A percentile compares a stretch with the other conserved stretches of the same genome.
These are phyloP conservation scores for Sus scrofa DNA, from an alignment of 2,113 vertebrate species.

Conservation along the genomic window DNA sequence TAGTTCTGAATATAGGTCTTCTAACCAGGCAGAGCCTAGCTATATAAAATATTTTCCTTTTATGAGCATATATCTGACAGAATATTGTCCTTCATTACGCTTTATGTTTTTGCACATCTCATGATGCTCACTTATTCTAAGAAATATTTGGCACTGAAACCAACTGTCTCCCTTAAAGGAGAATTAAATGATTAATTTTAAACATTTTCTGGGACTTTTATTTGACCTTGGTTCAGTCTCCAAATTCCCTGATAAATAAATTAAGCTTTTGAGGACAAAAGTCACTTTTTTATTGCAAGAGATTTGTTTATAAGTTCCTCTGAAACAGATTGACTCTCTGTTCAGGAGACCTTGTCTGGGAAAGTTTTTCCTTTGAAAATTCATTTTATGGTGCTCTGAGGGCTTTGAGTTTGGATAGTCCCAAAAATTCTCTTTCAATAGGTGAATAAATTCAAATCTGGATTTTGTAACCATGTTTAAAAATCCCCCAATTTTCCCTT, in stretches of 20 bases:
- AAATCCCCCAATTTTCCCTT: background rate
- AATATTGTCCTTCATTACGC: background rate
- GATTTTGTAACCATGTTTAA: constrained; percentile 27
- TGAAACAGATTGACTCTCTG: background rate
- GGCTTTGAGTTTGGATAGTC: background rate
- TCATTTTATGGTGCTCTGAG: background rate
- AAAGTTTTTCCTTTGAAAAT: constrained; percentile 12
- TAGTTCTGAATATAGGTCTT: background rate
- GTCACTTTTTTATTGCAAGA: background rate
- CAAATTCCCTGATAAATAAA: constrained; percentile 10
- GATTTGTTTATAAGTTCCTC: background rate
- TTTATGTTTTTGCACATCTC: background rate
- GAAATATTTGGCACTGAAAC: background rate
- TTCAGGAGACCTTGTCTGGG: background rate
- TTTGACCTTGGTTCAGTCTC: background rate
- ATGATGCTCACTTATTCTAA: background rate
- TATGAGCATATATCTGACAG: background rate
- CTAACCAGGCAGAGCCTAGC: background rate
- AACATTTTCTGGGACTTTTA: constrained; percentile 51
- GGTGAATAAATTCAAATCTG: background rate
- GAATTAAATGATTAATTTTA: constrained; percentile 5
- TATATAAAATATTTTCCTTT: background rate
- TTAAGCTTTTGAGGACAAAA: background rate
- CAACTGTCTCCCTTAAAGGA: background rate
- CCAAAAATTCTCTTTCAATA: background rate